phyloP scores from a whole-genome alignment of 2,113 vertebrate genomes.

The Saimiri boliviensis region DNA sequence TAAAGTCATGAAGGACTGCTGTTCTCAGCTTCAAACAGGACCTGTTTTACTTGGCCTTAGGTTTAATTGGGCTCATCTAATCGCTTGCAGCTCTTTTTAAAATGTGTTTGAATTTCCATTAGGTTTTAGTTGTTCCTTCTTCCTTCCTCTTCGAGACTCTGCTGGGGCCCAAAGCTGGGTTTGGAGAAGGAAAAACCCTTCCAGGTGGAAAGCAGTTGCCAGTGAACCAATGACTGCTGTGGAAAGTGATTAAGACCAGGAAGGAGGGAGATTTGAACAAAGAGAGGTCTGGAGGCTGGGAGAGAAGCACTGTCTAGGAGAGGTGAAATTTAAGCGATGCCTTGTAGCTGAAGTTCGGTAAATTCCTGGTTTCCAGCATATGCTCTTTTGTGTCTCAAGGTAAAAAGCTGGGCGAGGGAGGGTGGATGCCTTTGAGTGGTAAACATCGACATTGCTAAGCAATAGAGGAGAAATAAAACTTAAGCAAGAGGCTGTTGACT shows the following conservation, averaged over 20 bases:
- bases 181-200: neutral
- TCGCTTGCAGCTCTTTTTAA: neutral
- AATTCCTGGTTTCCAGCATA: neutral
- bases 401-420: neutral
- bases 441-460: conserved; percentile 33
- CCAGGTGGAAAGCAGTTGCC: neutral
- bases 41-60: conserved; percentile 21
- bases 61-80: neutral
- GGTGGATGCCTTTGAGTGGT: neutral
- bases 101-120: conserved; percentile 44
- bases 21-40: neutral
- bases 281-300: conserved; percentile 4
- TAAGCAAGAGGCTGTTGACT: neutral
- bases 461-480: conserved; percentile 9
- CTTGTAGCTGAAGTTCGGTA: neutral
- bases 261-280: conserved; percentile 57
- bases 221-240: neutral
- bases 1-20: neutral
- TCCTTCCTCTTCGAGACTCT: neutral
- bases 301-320: neutral
- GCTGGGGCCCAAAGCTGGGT: neutral
- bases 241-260: neutral
- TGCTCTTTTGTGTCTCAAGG: neutral
- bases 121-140: neutral
- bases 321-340: neutral